Conservation (phyloP, 2,888 invertebrate species). For the Dioctria rufipes region DNA sequence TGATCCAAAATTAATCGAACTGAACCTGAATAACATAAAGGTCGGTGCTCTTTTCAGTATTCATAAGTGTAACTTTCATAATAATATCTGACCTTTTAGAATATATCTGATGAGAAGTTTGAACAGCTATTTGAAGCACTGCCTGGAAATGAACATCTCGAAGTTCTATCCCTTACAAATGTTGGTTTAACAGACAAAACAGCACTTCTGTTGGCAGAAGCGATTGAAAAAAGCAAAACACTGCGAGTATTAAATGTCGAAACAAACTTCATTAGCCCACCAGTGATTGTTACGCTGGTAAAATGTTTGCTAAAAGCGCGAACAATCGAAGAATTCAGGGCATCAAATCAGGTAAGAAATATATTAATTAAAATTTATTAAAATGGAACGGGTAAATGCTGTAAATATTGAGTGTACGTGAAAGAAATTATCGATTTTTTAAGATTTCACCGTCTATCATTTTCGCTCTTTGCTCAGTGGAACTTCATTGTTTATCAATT, state of each 20-base stretch:
- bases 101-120: constrained; percentile 96
- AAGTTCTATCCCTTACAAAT: constrained; percentile 93
- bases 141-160: constrained; percentile 91
- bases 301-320: constrained; percentile 89
- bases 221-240: constrained; percentile 84
- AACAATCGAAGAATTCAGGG: constrained; percentile 94
- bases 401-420: not conserved
- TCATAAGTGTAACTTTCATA: not conserved
- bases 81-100: constrained; percentile 75
- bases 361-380: constrained; percentile 34
- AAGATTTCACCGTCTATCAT: too few relatives aligned
- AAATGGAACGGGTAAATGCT: too few relatives aligned
- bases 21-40: constrained; percentile 99
- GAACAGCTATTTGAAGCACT: constrained; percentile 90
- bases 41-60: constrained; percentile 72
- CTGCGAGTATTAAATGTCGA: constrained; percentile 92
- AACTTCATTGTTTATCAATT: too few relatives aligned
- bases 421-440: not conserved
- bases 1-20: constrained; percentile 87
- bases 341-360: constrained; percentile 91
- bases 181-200: constrained; percentile 93
- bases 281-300: constrained; percentile 87
- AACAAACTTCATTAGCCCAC: constrained; percentile 97
- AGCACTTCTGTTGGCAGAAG: constrained; percentile 86
- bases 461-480: too few relatives aligned